A percentile compares a stretch with the other conserved stretches of the same genome.
These are phyloP conservation scores for Circaetus cinerascens DNA, from an alignment of 2,113 vertebrate genomes.

Conservation along the genomic window DNA sequence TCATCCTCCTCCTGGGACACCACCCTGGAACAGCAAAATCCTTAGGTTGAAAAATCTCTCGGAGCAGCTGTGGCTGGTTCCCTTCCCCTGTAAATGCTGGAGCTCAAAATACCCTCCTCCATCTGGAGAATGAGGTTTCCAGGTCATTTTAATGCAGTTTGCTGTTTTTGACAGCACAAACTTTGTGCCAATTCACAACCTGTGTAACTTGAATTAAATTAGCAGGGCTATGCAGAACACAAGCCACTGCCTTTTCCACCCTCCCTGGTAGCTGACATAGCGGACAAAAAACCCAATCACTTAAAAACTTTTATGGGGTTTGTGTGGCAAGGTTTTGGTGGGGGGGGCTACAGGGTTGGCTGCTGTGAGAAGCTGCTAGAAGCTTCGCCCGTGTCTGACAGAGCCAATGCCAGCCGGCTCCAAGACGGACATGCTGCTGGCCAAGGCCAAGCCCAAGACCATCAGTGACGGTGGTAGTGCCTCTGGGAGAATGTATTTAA, in stretches of 20 bases:
- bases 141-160: neutral
- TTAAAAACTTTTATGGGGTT: neutral
- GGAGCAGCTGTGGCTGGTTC: neutral
- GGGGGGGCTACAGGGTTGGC: too few species aligned
- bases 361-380: too few species aligned
- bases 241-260: neutral
- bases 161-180: neutral
- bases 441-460: too few species aligned
- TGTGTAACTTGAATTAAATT: neutral
- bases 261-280: neutral
- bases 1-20: neutral
- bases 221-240: neutral
- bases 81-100: neutral
- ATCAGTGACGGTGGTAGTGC: too few species aligned
- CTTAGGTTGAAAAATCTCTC: neutral
- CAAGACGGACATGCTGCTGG: too few species aligned
- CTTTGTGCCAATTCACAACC: neutral
- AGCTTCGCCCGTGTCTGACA: too few species aligned
- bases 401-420: too few species aligned
- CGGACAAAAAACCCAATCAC: accelerated
- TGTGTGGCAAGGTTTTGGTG: neutral
- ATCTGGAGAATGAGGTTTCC: neutral
- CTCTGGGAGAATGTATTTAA: too few species aligned
- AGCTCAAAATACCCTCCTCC: neutral
- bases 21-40: neutral